A percentile compares a stretch with the other conserved stretches of the same genome.
phyloP scores from a whole-genome alignment of 2,888 invertebrate species.

The Poecilus cupreus region DNA sequence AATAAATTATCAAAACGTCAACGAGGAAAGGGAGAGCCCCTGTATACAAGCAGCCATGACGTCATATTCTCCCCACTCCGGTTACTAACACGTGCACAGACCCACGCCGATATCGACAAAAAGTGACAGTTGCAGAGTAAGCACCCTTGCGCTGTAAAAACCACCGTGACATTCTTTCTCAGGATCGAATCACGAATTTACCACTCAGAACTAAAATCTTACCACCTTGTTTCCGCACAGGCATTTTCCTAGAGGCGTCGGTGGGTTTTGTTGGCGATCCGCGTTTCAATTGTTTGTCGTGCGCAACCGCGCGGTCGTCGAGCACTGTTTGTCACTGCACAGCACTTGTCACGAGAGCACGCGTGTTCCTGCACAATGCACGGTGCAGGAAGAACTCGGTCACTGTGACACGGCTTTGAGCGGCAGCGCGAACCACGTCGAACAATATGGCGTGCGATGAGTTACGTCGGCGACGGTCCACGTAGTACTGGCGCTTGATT shows the following conservation, averaged over 20 bases:
- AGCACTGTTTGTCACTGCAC: not conserved
- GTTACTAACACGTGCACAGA: conserved; percentile 49
- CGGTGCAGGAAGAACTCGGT: not conserved
- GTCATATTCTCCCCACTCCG: conserved; percentile 49
- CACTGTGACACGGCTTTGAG: conserved; percentile 19
- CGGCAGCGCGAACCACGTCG: not conserved
- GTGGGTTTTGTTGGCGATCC: not conserved
- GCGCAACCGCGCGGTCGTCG: not conserved
- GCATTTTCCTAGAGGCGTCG: not conserved
- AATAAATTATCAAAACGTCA: conserved; percentile 44
- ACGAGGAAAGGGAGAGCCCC: conserved; percentile 19
- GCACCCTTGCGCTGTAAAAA: not conserved
- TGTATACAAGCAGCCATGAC: conserved; percentile 34
- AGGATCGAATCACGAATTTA: not conserved
- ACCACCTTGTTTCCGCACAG: conserved; percentile 58
- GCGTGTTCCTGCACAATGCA: not conserved
- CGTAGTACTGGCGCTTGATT: conserved; percentile 53
- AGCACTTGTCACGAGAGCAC: not conserved
- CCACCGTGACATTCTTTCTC: not conserved
- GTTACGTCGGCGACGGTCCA: conserved; percentile 44
- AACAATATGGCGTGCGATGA: conserved; percentile 50
- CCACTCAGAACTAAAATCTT: not conserved
- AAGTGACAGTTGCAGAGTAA: conserved; percentile 52
- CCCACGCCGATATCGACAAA: conserved; percentile 57
- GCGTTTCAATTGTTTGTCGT: too few species aligned